Percentiles rank a stretch among this genome's conserved stretches.
Conservation (phyloP, 2,797 vertebrate genomes). For the Micrastur ruficollis region DNA sequence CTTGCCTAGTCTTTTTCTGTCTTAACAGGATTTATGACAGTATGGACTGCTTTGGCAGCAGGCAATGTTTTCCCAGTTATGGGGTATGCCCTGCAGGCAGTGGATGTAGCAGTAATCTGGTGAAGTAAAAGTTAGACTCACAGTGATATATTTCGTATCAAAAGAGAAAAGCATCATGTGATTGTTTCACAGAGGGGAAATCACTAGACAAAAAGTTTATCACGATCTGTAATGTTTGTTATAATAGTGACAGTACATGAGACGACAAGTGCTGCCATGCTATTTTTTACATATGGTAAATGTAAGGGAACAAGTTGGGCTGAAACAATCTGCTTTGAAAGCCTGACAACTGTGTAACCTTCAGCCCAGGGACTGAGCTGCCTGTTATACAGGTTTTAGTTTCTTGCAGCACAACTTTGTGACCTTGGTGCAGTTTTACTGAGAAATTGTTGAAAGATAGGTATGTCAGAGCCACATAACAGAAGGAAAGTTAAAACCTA, state of each 20-base stretch:
- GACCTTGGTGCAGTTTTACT: neutral
- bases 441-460: neutral
- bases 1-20: neutral
- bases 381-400: neutral
- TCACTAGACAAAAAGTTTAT: neutral
- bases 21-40: neutral
- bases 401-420: neutral
- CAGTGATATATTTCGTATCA: neutral
- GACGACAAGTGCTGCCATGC: neutral
- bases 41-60: neutral
- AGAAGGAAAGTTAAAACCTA: neutral
- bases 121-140: neutral
- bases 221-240: neutral
- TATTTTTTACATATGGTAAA: neutral
- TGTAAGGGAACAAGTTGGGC: neutral
- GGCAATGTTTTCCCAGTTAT: neutral
- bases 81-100: neutral
- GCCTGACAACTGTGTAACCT: neutral
- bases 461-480: neutral
- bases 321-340: neutral
- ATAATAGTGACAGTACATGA: neutral
- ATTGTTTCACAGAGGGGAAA: neutral
- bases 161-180: neutral
- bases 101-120: neutral
- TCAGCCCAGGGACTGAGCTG: neutral